These are phyloP conservation scores for Chrysogorgia sp. DNA, from an alignment of 92 coral and sea anemone genomes.

Conservation along the genomic window DNA sequence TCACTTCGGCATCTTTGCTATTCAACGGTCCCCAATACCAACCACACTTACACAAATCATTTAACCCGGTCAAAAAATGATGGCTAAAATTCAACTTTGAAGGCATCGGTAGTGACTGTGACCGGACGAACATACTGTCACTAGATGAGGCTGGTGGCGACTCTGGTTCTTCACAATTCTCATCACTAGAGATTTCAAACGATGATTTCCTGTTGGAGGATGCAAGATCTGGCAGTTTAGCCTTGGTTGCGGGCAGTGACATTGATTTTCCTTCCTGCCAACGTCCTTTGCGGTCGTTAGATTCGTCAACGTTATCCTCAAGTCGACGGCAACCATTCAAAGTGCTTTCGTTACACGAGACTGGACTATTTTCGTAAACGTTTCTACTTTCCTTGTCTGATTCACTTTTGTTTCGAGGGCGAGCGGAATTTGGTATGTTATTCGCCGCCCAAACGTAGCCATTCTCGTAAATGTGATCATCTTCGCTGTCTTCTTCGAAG, in stretches of 20 bases:
- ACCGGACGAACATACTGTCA: neutral
- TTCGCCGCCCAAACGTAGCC: neutral
- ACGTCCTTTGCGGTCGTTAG: slow-evolving; percentile 3
- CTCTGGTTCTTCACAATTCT: neutral
- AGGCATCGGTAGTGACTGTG: slow-evolving; percentile 26
- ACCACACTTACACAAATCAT: slow-evolving; percentile 48
- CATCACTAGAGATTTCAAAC: slow-evolving; percentile 1
- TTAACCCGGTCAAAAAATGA: slow-evolving; percentile 42
- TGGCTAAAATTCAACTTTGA: slow-evolving; percentile 22
- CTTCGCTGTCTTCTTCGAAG: slow-evolving; percentile 3
- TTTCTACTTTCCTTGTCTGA: neutral
- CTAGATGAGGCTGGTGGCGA: neutral
- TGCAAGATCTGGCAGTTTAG: neutral
- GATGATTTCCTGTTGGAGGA: no score
- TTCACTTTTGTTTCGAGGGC: neutral
- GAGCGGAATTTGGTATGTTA: neutral
- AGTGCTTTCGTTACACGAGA: neutral
- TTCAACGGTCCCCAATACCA: slow-evolving; percentile 93
- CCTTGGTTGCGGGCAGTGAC: slow-evolving; percentile 8
- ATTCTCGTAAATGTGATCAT: slow-evolving; percentile 2
- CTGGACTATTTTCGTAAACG: neutral
- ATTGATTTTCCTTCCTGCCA: slow-evolving; percentile 23
- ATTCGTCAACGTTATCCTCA: neutral
- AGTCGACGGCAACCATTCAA: neutral
- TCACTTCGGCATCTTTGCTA: slow-evolving; percentile 64